Evolutionary conservation across 2,113 vertebrate species (phyloP).

Genomic region (Glaucidium brasilianum): DNA sequence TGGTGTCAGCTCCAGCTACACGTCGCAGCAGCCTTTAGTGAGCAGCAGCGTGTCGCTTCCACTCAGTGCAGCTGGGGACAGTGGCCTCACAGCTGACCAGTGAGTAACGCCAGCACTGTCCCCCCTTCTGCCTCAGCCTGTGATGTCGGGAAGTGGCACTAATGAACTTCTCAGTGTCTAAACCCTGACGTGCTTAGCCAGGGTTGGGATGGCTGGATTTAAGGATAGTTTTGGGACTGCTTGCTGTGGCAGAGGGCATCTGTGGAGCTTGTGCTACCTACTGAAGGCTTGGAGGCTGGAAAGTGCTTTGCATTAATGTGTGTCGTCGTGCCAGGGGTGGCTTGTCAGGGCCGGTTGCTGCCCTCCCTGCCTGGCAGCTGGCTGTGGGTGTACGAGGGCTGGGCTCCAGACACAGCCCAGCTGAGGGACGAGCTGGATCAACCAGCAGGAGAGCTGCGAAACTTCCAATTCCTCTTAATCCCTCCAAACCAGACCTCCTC

Average conservation of each 20-base stretch:
- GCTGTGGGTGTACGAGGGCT: background rate
- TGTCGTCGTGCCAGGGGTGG: accelerated
- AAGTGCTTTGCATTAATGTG: background rate
- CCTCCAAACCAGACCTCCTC: background rate
- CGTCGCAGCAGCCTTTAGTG: accelerated
- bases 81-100: background rate
- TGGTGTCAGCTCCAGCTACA: background rate
- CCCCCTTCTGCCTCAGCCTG: accelerated
- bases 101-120: accelerated
- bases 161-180: background rate
- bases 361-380: background rate
- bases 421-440: background rate
- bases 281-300: background rate
- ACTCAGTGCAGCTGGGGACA: background rate
- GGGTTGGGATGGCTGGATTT: background rate
- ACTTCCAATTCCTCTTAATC: background rate
- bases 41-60: background rate
- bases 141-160: background rate
- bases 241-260: background rate
- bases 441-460: background rate
- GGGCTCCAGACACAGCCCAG: background rate
- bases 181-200: background rate
- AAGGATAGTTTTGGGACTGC: background rate
- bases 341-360: accelerated
- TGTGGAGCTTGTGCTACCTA: background rate